These are phyloP conservation scores for Lithophane socia DNA, from an alignment of 2,888 invertebrate genomes.

Conservation along the genomic window DNA sequence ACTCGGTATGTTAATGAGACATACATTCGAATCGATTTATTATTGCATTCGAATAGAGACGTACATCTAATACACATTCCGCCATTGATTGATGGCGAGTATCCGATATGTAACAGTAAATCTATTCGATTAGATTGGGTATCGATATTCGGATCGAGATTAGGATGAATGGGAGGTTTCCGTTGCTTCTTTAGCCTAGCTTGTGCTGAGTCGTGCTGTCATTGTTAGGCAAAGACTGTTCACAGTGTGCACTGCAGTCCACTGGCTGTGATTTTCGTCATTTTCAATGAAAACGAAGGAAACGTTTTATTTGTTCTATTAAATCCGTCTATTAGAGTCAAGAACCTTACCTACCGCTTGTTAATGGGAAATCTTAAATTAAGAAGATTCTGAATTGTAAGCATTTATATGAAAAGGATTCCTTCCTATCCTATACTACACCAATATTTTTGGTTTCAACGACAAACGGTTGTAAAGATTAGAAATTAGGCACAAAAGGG, in stretches of 20 bases:
- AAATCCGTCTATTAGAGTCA: no score
- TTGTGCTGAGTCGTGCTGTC: neutral
- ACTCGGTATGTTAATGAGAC: constrained; percentile 83
- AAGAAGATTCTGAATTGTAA: no score
- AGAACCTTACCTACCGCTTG: no score
- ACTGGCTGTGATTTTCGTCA: no score
- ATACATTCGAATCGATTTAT: constrained; percentile 70
- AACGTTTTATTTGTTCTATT: neutral
- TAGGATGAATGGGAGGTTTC: constrained; percentile 44
- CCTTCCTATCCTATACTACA: no score
- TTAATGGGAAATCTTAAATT: no score
- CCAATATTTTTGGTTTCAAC: neutral
- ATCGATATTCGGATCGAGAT: constrained; percentile 62
- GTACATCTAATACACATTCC: constrained; percentile 79
- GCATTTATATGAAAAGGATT: no score
- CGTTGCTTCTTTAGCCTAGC: neutral
- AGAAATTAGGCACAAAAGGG: neutral
- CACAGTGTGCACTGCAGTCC: no score
- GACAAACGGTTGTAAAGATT: no score
- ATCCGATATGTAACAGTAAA: constrained; percentile 79
- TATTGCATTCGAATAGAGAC: constrained; percentile 80
- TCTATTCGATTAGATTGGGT: constrained; percentile 64
- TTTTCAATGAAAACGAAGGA: neutral
- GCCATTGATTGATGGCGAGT: constrained; percentile 80
- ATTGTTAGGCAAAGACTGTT: neutral